These are phyloP conservation scores for Gallinago media DNA, from an alignment of 2,113 vertebrate species.

Conservation along the genomic window DNA sequence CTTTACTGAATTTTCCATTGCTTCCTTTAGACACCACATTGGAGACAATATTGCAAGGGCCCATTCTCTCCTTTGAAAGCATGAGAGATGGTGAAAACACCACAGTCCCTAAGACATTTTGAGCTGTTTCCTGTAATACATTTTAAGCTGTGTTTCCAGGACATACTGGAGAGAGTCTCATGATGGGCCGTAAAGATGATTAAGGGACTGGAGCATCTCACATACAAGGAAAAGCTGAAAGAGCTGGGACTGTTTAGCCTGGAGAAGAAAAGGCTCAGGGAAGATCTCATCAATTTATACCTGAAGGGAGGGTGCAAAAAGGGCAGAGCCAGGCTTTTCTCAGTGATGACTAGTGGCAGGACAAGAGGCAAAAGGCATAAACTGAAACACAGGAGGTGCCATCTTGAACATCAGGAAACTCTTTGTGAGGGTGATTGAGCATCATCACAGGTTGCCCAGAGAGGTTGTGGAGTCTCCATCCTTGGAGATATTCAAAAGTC, in stretches of 20 bases:
- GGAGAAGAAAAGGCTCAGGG: neutral
- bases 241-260: neutral
- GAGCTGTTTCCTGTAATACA: neutral
- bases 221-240: neutral
- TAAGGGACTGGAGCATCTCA: neutral
- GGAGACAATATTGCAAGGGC: neutral
- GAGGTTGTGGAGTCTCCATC: neutral
- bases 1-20: neutral
- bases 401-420: neutral
- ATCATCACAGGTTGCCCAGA: neutral
- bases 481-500: neutral
- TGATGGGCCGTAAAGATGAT: neutral
- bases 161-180: neutral
- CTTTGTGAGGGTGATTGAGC: neutral
- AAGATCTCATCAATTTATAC: neutral
- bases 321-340: neutral
- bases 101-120: neutral
- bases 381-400: neutral
- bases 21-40: neutral
- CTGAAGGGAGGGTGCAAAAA: neutral
- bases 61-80: neutral
- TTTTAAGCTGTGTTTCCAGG: neutral
- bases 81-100: neutral
- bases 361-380: neutral
- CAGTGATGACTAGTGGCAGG: neutral